Base-by-base conservation (phyloP, 2,888 invertebrate species). In the Pyrocoelia pectoralis region DNA sequence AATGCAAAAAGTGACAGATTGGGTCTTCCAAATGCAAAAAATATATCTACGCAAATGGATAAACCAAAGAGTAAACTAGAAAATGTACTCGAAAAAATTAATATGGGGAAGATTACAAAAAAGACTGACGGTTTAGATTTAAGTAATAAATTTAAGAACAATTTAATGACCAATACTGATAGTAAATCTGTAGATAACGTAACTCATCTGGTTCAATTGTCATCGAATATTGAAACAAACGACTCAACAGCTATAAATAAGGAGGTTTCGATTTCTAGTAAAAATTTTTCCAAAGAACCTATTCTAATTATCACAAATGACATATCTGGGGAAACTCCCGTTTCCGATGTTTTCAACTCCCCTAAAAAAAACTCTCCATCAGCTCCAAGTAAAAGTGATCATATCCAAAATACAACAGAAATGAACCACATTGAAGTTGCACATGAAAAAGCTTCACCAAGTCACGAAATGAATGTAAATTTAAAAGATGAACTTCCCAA, bases 61-160 rank as follows among this genome's bases (percentile, higher is more conserved):
- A 59, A 63, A 59, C 63, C 63, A 63, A 63, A 63, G 63, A 63
- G 43, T 51, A 52, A 59, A 63, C 33, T 55, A 51, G 58, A 63
- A 55, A 38, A 53, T 28, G 40, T 62, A 28, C 38, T 14, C 41
- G 51, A 55, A 50, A 40, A 59, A 46, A 56, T 61, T 56, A 41
- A 57, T 57, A 29, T 24, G 17, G 57, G 33, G 40, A 40, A 57
- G 49, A 50, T 19, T 53, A 49, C 48, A 41, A 46, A 57, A 50
- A 63, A 63, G 63, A 63, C 63, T 63, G 63, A 63, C 43, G 51
- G 15, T 46, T 18, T 63, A 63, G 54, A 54, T 55, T 49, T 63
- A 63, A 51, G 53, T 62, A 38, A 29, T 40, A 60, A 60, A 60
- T 33, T 19, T 48, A 51, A 51, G 29, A 33, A 38, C 15, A 49